phyloP scores from a whole-genome alignment of 2,888 invertebrate species.

The Galeopsomyia nigrocyanea region DNA sequence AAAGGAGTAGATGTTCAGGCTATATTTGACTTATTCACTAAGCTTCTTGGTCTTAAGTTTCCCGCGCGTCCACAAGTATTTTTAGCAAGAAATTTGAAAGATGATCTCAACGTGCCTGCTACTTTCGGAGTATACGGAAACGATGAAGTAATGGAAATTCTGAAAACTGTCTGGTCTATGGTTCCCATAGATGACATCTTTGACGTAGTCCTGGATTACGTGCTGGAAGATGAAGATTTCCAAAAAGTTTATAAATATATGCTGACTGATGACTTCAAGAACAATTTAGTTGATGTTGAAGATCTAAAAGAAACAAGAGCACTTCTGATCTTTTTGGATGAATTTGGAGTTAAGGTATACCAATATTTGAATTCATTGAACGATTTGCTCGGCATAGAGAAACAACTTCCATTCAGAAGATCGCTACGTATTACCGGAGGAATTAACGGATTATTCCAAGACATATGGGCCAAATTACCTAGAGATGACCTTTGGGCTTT shows the following conservation, averaged over 20 bases:
- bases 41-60: slow-evolving; percentile 40
- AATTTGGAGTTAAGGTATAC: slow-evolving; percentile 48
- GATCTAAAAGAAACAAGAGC: slow-evolving; percentile 44
- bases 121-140: not conserved
- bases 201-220: slow-evolving; percentile 36
- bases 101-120: slow-evolving; percentile 54
- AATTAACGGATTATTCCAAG: slow-evolving; percentile 51
- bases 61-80: slow-evolving; percentile 2
- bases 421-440: slow-evolving; percentile 48
- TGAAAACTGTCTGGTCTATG: slow-evolving; percentile 46
- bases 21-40: slow-evolving; percentile 40
- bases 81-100: slow-evolving; percentile 48
- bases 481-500: slow-evolving; percentile 47
- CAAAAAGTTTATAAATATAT: slow-evolving; percentile 50
- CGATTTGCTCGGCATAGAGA: slow-evolving; percentile 27
- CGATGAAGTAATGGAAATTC: slow-evolving; percentile 44
- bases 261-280: slow-evolving; percentile 50
- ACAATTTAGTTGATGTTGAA: slow-evolving; percentile 51
- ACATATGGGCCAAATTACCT: slow-evolving; percentile 53
- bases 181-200: slow-evolving; percentile 47
- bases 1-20: slow-evolving; percentile 45
- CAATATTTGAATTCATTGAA: slow-evolving; percentile 45
- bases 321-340: slow-evolving; percentile 46
- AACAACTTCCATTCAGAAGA: slow-evolving; percentile 17
- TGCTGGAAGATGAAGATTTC: slow-evolving; percentile 52